Evolutionary conservation across 2,888 invertebrate genomes (phyloP).

Genomic region (Holacanthella duospinosa): DNA sequence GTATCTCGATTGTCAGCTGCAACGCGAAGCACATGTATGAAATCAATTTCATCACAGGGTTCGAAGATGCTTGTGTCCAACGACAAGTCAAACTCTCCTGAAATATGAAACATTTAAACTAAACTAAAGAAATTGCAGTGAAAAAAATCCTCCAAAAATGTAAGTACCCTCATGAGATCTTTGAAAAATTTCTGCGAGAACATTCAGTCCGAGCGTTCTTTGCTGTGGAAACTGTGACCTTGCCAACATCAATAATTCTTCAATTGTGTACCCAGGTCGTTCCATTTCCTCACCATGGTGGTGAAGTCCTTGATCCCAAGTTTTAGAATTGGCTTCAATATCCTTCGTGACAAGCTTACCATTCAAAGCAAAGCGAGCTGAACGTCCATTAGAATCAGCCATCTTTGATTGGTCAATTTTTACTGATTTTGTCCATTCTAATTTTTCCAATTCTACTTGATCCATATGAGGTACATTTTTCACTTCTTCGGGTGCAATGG

Average conservation of each 20-base stretch:
- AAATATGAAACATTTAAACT: background rate
- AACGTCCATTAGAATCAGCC: background rate
- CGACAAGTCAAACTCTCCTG: slow-evolving; percentile 28
- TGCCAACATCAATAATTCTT: slow-evolving; percentile 72
- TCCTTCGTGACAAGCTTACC: slow-evolving; percentile 41
- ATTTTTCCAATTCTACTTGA: slow-evolving; percentile 70
- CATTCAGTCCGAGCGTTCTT: slow-evolving; percentile 64
- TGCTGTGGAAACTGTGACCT: slow-evolving; percentile 65
- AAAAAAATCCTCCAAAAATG: too few relatives aligned
- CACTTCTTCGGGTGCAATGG: too few relatives aligned
- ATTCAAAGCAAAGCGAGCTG: slow-evolving; percentile 60
- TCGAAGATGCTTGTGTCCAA: slow-evolving; percentile 25
- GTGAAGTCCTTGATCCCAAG: slow-evolving; percentile 57
- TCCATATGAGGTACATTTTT: slow-evolving; percentile 76
- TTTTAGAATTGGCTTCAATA: slow-evolving; percentile 7
- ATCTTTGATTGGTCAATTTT: background rate
- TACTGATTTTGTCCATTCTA: slow-evolving; percentile 67
- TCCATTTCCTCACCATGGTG: slow-evolving; percentile 89
- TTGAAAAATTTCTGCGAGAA: slow-evolving; percentile 59
- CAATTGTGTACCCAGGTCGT: slow-evolving; percentile 79
- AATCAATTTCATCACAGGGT: slow-evolving; percentile 24
- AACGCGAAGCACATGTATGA: slow-evolving; percentile 24
- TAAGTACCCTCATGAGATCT: slow-evolving; percentile 40
- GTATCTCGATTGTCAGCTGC: slow-evolving; percentile 24
- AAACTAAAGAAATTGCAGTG: background rate